phyloP scores from a whole-genome alignment of 2,888 invertebrate genomes.

The Leistus spinibarbis region DNA sequence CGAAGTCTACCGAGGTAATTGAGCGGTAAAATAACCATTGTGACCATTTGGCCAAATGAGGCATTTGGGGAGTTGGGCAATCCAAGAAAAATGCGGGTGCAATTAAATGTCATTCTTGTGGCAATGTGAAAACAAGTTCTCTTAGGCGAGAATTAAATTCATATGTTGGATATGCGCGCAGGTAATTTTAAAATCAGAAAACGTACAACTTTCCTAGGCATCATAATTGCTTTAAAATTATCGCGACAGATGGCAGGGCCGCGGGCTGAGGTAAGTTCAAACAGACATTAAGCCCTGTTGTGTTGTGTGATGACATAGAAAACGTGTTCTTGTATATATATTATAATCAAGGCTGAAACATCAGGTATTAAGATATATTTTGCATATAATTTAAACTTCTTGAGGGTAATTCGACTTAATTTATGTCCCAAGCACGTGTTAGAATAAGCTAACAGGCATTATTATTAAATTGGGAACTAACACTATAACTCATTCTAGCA shows the following conservation, averaged over 20 bases:
- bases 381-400: conserved; percentile 39
- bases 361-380: conserved; percentile 39
- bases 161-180: conserved; percentile 9
- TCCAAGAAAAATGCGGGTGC: too few species aligned
- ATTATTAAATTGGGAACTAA: conserved; percentile 5
- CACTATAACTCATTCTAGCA: neutral
- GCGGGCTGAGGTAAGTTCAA: conserved; percentile 23
- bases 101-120: neutral
- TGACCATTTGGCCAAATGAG: too few species aligned
- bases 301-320: conserved; percentile 25
- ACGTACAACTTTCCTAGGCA: conserved; percentile 35
- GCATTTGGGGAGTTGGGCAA: too few species aligned
- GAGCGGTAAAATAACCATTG: too few species aligned
- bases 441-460: conserved; percentile 31
- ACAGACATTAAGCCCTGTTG: conserved; percentile 34
- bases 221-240: conserved; percentile 48
- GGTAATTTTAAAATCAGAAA: conserved; percentile 38
- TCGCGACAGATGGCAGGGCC: conserved; percentile 43
- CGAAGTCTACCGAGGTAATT: too few species aligned
- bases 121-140: neutral
- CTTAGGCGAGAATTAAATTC: neutral
- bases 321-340: conserved; percentile 36
- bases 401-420: conserved; percentile 38
- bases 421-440: conserved; percentile 32
- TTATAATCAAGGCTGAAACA: conserved; percentile 36